A percentile compares a stretch with the other conserved stretches of the same genome.
Conservation (phyloP, 2,113 vertebrate genomes). For the Burhinus oedicnemus region DNA sequence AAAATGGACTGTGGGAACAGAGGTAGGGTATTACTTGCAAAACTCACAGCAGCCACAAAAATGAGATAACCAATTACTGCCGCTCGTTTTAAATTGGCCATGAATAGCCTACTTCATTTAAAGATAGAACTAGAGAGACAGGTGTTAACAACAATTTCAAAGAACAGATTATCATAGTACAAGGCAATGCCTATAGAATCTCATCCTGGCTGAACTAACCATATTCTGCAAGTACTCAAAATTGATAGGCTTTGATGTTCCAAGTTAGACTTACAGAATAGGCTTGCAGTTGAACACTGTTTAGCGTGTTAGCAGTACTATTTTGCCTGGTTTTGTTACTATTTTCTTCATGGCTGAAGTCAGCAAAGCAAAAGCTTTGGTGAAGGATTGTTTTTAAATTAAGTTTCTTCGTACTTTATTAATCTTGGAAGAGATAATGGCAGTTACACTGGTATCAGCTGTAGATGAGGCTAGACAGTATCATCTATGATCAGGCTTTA, state of each 20-base stretch:
- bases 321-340: background rate
- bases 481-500: background rate
- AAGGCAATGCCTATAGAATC: background rate
- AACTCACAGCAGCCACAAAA: background rate
- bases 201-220: background rate
- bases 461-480: background rate
- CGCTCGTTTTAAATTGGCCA: constrained; percentile 36
- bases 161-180: background rate
- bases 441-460: background rate
- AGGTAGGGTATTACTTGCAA: background rate
- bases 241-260: background rate
- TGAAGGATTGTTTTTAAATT: background rate
- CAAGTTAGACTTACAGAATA: background rate
- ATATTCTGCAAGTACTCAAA: background rate
- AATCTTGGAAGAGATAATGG: background rate
- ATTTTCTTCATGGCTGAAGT: background rate
- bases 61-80: constrained; percentile 26
- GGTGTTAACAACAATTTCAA: background rate
- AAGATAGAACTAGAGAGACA: background rate
- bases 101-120: background rate
- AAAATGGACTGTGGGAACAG: background rate
- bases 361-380: background rate
- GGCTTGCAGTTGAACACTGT: background rate
- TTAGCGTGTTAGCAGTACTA: background rate
- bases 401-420: background rate